Conservation (phyloP, 2,888 invertebrate species). For the Chironomus tentans region DNA sequence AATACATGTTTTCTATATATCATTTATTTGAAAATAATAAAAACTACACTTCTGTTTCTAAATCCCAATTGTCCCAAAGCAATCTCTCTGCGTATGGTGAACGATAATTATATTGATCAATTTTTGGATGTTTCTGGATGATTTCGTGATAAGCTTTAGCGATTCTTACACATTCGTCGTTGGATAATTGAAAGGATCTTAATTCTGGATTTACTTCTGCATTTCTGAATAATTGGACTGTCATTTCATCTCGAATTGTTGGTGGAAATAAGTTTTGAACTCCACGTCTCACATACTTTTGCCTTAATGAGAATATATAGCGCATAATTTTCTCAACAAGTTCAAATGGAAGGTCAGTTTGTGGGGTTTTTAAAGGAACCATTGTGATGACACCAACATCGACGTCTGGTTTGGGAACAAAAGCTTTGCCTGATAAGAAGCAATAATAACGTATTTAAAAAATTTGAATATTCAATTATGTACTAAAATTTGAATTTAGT, state of each 20-base stretch:
- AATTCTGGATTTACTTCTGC: conserved; percentile 62
- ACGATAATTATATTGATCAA: conserved; percentile 60
- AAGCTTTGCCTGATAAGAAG: conserved; percentile 81
- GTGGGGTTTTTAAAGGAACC: conserved; percentile 65
- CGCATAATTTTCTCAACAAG: conserved; percentile 83
- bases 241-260: conserved; percentile 54
- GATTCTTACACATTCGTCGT: conserved; percentile 68
- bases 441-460: conserved; percentile 32
- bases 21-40: not conserved
- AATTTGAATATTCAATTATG: no score
- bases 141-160: conserved; percentile 68
- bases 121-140: conserved; percentile 55
- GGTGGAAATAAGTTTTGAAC: conserved; percentile 68
- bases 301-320: conserved; percentile 78
- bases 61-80: conserved; percentile 28
- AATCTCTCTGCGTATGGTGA: conserved; percentile 35
- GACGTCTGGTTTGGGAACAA: conserved; percentile 91
- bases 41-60: not conserved
- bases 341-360: conserved; percentile 66
- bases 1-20: not conserved
- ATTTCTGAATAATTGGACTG: conserved; percentile 54
- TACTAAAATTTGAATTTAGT: no score
- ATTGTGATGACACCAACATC: conserved; percentile 93
- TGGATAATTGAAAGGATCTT: conserved; percentile 63
- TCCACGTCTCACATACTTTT: conserved; percentile 68